Percentiles rank a stretch among this genome's conserved stretches.
phyloP scores from a whole-genome alignment of 2,888 invertebrate species.

The Ptychoptera albimana region DNA sequence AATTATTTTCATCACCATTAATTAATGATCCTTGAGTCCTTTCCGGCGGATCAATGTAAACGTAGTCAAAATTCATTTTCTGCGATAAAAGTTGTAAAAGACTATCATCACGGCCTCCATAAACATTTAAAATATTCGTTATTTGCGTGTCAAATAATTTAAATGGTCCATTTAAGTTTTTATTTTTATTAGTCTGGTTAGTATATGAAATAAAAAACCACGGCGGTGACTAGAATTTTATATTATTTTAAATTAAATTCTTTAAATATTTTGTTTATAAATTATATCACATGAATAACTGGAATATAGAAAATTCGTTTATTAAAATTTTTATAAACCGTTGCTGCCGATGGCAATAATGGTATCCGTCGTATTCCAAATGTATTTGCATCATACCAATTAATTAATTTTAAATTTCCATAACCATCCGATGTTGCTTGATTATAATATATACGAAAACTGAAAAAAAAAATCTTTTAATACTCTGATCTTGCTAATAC shows the following conservation, averaged over 20 bases:
- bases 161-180: constrained; percentile 10
- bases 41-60: constrained; percentile 57
- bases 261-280: neutral
- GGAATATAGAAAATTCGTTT: constrained; percentile 49
- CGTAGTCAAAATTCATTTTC: constrained; percentile 53
- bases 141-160: neutral
- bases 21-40: constrained; percentile 48
- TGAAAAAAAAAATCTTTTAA: constrained; percentile 16
- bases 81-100: constrained; percentile 43
- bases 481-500: neutral
- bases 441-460: constrained; percentile 56
- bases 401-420: constrained; percentile 44
- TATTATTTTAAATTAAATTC: neutral
- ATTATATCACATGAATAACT: constrained; percentile 47
- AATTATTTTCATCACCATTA: constrained; percentile 38
- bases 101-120: constrained; percentile 57
- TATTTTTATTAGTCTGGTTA: constrained; percentile 26
- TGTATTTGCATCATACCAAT: constrained; percentile 51
- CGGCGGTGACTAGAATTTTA: constrained; percentile 41
- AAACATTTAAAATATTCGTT: constrained; percentile 34
- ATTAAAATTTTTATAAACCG: constrained; percentile 48
- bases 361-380: constrained; percentile 48
- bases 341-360: constrained; percentile 41
- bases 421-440: constrained; percentile 44
- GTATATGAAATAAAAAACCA: constrained; percentile 58